Evolutionary conservation across 2,113 vertebrate genomes (phyloP), one percentile per base, ranked within the genome.

Genomic region (Cebidichthys violaceus): DNA sequence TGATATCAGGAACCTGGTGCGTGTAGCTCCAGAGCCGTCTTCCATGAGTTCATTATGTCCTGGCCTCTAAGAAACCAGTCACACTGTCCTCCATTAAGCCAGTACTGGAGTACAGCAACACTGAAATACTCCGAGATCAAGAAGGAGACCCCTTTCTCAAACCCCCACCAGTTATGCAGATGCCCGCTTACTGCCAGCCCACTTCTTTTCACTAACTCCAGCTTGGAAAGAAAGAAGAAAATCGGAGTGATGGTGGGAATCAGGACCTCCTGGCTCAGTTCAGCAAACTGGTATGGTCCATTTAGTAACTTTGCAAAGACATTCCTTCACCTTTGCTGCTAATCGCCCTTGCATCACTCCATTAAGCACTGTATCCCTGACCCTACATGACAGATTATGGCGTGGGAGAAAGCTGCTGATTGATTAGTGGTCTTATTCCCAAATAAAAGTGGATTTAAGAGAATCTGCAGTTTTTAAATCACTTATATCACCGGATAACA

Each of bases 141-240:
- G 54, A 55, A 55, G 33, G 33, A 33, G 33, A 33, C 33, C 33
- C 33, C 33, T 24, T 47, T 70, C 60, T 47, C 17, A 4, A 54
- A 87, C 62, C 13, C 66, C 31, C 15, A 41, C 31, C 41, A 24
- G 37, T 62, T 45, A 59, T 41, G 41, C 9, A 84, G 77, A 76
- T 70, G 37, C 65, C 43, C 57, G 37, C 37, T 70, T 45, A 9
- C 67, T 85, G 57, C 29, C 75, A 76, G 62, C 47, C 57, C 61
- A 79, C 6, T 57, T 52, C 43, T 37, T 41, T 60, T 62, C 47
- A 68, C 55, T 61, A 24, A 77, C 20, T 64, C 67, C 65, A 55
- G 8, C 37, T 31, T 22, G 39, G 2, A 75, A 54, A 22, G 2
- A 75, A 54, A 22, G 31, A 70, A 52, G 41, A 67, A 78, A 35